A percentile compares a stretch with the other conserved stretches of the same genome.
These are phyloP conservation scores for Clarias laeviceps DNA, from an alignment of 2,797 vertebrate species.

Conservation along the genomic window DNA sequence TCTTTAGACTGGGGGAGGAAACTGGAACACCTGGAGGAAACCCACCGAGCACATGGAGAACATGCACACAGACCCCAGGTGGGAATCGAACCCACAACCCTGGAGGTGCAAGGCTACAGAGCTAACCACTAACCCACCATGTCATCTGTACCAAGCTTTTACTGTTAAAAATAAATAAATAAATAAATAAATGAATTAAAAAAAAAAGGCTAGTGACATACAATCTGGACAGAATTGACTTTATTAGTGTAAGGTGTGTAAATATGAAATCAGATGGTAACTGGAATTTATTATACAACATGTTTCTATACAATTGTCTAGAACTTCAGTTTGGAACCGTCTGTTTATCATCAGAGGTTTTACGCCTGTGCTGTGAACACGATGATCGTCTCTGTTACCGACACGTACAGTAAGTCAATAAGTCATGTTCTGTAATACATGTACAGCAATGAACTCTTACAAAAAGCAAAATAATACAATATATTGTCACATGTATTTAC, in stretches of 20 bases:
- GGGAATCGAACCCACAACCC: too few relatives aligned
- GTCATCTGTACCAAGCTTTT: too few relatives aligned
- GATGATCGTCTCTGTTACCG: neutral
- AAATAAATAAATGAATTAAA: too few relatives aligned
- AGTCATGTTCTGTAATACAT: neutral
- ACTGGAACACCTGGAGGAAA: too few relatives aligned
- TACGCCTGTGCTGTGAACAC: neutral
- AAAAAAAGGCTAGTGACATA: neutral
- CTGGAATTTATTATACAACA: slow-evolving; percentile 2
- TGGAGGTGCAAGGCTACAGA: too few relatives aligned
- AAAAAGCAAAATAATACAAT: slow-evolving; percentile 94
- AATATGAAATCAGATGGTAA: slow-evolving; percentile 40
- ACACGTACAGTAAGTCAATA: too few relatives aligned
- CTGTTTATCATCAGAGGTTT: neutral
- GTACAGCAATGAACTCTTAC: slow-evolving; percentile 81
- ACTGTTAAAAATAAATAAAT: too few relatives aligned
- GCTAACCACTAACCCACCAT: too few relatives aligned
- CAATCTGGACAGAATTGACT: slow-evolving; percentile 42
- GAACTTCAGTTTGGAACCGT: neutral
- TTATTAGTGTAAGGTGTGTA: slow-evolving; percentile 58
- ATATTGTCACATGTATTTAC: slow-evolving; percentile 87
- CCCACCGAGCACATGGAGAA: too few relatives aligned
- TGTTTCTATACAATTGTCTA: neutral
- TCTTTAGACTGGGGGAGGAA: too few relatives aligned
- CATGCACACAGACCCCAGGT: too few relatives aligned